Base-by-base conservation (phyloP, 2,113 vertebrate genomes). In the Anthoscopus minutus region DNA sequence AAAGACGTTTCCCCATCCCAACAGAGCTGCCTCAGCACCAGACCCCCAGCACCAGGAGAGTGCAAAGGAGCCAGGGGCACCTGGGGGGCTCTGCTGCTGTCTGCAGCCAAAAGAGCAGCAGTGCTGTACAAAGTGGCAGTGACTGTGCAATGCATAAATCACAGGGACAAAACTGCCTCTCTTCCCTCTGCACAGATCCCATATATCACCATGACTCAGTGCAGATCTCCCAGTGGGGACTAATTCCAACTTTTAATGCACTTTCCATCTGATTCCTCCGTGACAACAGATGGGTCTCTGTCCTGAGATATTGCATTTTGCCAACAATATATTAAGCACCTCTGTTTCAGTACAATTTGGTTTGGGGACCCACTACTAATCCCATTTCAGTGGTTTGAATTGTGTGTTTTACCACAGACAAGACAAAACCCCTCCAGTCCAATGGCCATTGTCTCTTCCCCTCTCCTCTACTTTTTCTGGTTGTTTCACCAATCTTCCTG, bases 131-230 rank as follows among this genome's bases (percentile, higher is more conserved):
- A 90, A 94, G 60, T 19, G 53, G 85, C 19, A 22, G 81, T 86
- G 91, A 97, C 94, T 92, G 86, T 81, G 87, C 73, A 51, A 76
- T 25, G 91, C 72, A 93, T 93, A 96, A 97, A 96, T 96, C 93
- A 95, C 7, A 74, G 79, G 66, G 50, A 93, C 50, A 94, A 61
- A 79, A 87, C 76, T 89, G 93, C 90, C 67, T 93, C 90, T 91
- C 64, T 58, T 93, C 60, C 30, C 53, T 11, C 72, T 73, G 76
- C 93, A 35, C 74, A 81, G 10, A 94, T 81, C 81, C 84, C 86
- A 91, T 97, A 85, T 38, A 95, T 96, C 94, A 97, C 87, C 76
- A 22, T 96, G 95, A 97, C 94, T 97, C 97, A 96, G 72, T 30
- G 54, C 51, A 42, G 73, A 81, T 95, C 62, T 89, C 78, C 47